Percentiles rank a stretch among this genome's conserved stretches.
Conservation (phyloP, 2,888 invertebrate species). For the Temnothorax rugatulus region DNA sequence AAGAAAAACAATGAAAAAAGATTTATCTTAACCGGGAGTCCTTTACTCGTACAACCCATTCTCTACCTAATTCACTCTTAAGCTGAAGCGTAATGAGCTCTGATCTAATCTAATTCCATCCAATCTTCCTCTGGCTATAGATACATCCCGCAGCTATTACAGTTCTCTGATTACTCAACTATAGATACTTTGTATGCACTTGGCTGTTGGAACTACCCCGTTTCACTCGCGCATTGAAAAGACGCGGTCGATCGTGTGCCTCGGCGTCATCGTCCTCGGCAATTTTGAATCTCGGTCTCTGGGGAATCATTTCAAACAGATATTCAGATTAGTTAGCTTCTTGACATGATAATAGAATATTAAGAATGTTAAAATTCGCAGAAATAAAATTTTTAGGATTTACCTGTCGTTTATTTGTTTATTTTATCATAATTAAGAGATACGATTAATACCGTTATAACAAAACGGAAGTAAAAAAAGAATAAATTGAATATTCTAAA, state of each 20-base stretch:
- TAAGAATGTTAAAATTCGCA: not conserved
- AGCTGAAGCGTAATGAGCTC: conserved; percentile 72
- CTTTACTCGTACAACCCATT: conserved; percentile 44
- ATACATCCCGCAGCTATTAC: conserved; percentile 64
- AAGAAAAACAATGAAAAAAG: conserved; percentile 67
- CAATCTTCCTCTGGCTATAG: conserved; percentile 66
- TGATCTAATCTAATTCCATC: conserved; percentile 75
- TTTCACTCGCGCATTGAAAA: conserved; percentile 24
- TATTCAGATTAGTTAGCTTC: not conserved
- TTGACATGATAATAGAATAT: not conserved
- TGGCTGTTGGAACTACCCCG: conserved; percentile 51
- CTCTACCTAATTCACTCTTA: conserved; percentile 71
- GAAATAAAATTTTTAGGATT: not conserved
- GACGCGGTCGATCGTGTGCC: conserved; percentile 4
- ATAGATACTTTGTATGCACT: conserved; percentile 62
- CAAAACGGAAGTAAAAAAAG: not conserved
- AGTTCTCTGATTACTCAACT: conserved; percentile 55
- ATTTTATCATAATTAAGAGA: not conserved
- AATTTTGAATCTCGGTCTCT: not conserved
- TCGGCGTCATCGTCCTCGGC: not conserved
- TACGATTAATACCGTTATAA: not conserved
- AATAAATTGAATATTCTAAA: not conserved
- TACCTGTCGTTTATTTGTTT: not conserved
- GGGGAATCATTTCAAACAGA: not conserved
- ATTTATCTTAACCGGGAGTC: conserved; percentile 37